A percentile compares a stretch with the other conserved stretches of the same genome.
Evolutionary conservation across 2,113 vertebrate species (phyloP).

Genomic region (Otus sunia): DNA sequence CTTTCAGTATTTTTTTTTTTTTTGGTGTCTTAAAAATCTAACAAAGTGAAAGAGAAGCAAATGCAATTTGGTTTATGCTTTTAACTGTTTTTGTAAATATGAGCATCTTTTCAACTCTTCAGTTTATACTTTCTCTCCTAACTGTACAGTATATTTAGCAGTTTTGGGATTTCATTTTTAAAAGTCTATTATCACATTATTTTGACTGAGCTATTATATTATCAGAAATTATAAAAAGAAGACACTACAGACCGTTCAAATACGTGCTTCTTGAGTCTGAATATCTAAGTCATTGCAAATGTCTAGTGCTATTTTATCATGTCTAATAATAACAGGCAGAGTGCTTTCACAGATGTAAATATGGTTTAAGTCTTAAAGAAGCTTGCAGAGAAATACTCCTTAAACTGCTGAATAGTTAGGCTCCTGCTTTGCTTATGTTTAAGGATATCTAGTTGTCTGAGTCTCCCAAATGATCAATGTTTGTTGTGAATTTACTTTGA

Average conservation of each 20-base stretch:
- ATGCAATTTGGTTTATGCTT: background rate
- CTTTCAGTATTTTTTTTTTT: background rate
- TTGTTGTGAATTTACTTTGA: background rate
- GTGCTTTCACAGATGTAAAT: slow-evolving; percentile 20
- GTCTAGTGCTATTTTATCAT: slow-evolving; percentile 15
- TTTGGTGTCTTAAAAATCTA: background rate
- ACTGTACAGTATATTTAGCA: background rate
- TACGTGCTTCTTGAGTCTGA: background rate
- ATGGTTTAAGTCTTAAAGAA: background rate
- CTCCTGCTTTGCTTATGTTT: background rate
- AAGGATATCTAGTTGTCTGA: background rate
- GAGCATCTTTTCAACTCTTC: background rate
- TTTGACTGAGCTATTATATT: background rate
- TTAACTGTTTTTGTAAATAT: background rate
- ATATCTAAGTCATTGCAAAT: slow-evolving; percentile 11
- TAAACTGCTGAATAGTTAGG: background rate
- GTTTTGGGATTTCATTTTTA: background rate
- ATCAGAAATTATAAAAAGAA: slow-evolving; percentile 25
- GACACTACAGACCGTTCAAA: background rate
- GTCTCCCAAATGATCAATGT: background rate
- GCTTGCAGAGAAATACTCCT: background rate
- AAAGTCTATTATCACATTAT: background rate
- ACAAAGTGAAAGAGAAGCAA: background rate
- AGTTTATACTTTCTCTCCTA: background rate
- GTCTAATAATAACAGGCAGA: slow-evolving; percentile 51